Conservation (phyloP, 2,888 invertebrate species). For the Lucinisca nassula region DNA sequence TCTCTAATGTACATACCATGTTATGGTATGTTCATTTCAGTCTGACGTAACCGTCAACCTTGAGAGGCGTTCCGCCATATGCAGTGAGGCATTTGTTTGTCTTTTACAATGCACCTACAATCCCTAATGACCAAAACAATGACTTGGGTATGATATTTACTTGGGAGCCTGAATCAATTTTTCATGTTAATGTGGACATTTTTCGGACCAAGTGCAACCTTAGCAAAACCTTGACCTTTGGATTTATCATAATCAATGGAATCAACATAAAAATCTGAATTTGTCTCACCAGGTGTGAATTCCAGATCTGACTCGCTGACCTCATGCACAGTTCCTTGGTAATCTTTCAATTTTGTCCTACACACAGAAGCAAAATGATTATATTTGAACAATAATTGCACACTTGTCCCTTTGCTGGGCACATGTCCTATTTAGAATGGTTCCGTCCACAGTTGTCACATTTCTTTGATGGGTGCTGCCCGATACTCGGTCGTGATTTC, state of each 20-base stretch:
- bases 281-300: background rate
- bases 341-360: background rate
- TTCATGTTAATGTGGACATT: no score
- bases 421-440: conserved; percentile 16
- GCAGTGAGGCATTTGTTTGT: background rate
- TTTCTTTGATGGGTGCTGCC: background rate
- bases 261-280: conserved; percentile 28
- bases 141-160: conserved; percentile 20
- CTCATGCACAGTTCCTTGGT: background rate
- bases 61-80: background rate
- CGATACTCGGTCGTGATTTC: background rate
- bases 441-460: conserved; percentile 29
- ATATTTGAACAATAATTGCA: conserved; percentile 34
- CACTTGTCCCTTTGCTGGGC: conserved; percentile 45
- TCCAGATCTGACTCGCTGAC: background rate
- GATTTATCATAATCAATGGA: background rate
- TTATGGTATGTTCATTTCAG: background rate
- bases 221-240: conserved; percentile 26
- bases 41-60: background rate
- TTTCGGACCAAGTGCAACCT: conserved; percentile 5
- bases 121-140: background rate
- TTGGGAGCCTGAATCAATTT: conserved; percentile 28
- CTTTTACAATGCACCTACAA: background rate
- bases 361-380: conserved; percentile 46
- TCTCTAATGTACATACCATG: no score